Conservation (phyloP, 2,113 vertebrate genomes). For the Melozone crissalis region DNA sequence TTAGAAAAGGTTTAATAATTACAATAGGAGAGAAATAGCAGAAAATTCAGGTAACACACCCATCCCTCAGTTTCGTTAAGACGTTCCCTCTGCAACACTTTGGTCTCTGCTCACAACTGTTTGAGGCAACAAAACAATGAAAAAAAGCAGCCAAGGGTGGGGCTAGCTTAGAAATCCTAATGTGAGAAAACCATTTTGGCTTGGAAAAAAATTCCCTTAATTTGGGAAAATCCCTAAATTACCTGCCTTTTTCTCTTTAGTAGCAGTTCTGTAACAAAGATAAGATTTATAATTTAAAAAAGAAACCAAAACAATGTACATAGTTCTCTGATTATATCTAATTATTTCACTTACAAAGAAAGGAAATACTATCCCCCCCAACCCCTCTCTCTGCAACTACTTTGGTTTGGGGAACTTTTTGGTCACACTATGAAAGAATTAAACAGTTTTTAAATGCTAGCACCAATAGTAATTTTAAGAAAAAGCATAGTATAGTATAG, state of each 20-base stretch:
- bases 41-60: neutral
- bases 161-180: neutral
- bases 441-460: neutral
- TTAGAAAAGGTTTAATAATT: neutral
- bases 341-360: conserved; percentile 1
- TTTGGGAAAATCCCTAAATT: neutral
- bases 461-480: neutral
- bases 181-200: neutral
- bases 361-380: neutral
- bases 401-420: neutral
- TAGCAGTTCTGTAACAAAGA: neutral
- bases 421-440: neutral
- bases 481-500: neutral
- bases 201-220: neutral
- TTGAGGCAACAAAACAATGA: neutral
- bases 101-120: neutral
- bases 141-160: neutral
- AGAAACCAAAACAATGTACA: neutral
- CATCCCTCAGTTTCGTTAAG: neutral
- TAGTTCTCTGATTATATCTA: neutral
- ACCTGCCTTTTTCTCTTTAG: neutral
- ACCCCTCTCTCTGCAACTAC: neutral
- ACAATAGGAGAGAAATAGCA: neutral
- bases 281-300: neutral
- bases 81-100: neutral